Conservation (phyloP, 2,797 vertebrate genomes). For the Balearica regulorum region DNA sequence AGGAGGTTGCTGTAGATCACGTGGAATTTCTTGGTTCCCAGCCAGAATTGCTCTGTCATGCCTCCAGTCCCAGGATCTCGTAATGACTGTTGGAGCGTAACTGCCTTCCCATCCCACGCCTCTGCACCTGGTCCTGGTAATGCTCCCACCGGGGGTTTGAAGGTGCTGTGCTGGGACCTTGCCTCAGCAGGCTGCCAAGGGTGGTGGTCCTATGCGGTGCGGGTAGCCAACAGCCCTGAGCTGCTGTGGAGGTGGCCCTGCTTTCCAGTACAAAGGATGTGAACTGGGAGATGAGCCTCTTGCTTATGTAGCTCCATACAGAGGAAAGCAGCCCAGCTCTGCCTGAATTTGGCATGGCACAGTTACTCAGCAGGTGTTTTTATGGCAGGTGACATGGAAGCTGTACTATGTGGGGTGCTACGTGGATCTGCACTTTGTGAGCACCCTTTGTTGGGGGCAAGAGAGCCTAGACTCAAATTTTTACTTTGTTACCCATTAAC, state of each 20-base stretch:
- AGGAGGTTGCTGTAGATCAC: neutral
- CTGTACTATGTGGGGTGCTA: accelerated
- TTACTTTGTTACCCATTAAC: neutral
- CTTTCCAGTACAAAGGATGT: neutral
- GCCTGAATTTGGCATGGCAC: accelerated
- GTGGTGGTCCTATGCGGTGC: neutral
- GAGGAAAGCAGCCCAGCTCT: neutral
- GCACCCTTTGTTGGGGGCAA: neutral
- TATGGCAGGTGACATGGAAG: neutral
- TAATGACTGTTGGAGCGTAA: no score
- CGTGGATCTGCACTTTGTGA: accelerated
- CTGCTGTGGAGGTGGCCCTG: neutral
- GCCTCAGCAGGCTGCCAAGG: no score
- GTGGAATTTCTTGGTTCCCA: neutral
- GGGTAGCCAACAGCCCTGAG: neutral
- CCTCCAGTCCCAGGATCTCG: neutral
- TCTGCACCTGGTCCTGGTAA: neutral
- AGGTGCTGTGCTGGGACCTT: neutral
- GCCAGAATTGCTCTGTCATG: neutral
- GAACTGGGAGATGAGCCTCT: neutral
- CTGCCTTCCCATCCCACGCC: neutral
- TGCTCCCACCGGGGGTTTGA: neutral
- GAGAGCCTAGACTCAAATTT: neutral
- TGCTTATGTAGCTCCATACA: neutral
- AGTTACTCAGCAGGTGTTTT: neutral